phyloP scores from a whole-genome alignment of 37 sponge, comb jelly and placozoan genomes.

The Chondrosia reniformis region DNA sequence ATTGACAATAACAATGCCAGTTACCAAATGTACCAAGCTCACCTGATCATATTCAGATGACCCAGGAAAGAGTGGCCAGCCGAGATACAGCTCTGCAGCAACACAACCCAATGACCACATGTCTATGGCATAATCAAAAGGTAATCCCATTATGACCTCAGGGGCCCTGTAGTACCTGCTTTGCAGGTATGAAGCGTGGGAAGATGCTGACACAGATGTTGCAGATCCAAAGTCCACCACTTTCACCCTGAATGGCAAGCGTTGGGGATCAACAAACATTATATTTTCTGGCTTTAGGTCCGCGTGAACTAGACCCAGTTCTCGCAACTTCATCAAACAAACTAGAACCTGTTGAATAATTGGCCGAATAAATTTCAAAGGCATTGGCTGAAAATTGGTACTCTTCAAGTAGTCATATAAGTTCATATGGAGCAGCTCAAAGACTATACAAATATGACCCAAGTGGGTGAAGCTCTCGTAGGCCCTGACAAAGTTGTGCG shows the following conservation, averaged over 20 bases:
- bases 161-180: conserved; percentile 92
- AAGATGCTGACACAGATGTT: conserved; percentile 35
- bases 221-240: conserved; percentile 94
- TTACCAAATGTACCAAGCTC: not conserved
- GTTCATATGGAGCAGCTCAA: conserved; percentile 88
- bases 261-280: conserved; percentile 87
- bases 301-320: conserved; percentile 85
- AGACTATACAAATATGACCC: conserved; percentile 92
- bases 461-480: conserved; percentile 86
- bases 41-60: conserved; percentile 87
- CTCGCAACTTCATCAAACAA: conserved; percentile 65
- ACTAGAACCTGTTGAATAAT: conserved; percentile 90
- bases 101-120: conserved; percentile 98
- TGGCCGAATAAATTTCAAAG: conserved; percentile 85
- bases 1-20: not conserved
- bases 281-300: conserved; percentile 98
- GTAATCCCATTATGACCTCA: conserved; percentile 88
- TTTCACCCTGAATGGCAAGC: conserved; percentile 78
- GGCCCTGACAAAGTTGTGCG: conserved; percentile 79
- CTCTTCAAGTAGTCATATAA: conserved; percentile 90
- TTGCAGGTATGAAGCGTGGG: conserved; percentile 82
- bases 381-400: conserved; percentile 77
- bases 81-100: conserved; percentile 87
- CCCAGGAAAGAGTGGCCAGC: conserved; percentile 94
- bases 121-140: conserved; percentile 79